Percentiles rank a stretch among this genome's conserved stretches.
These are phyloP conservation scores for Melanotaenia parkinsoni DNA, from an alignment of 2,797 vertebrate species.

Conservation along the genomic window DNA sequence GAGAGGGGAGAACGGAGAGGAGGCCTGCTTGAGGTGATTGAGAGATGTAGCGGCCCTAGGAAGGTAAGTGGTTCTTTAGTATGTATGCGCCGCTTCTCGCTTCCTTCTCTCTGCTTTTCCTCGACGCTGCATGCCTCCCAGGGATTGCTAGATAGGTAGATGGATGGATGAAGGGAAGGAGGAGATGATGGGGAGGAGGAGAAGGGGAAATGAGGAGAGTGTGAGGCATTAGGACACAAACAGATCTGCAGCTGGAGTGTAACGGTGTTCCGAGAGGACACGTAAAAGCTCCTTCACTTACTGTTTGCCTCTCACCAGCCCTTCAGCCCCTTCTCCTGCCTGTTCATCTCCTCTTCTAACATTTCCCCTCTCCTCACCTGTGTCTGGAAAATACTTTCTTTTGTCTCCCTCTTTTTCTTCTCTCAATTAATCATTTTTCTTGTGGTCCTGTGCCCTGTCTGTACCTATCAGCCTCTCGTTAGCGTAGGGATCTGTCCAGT, in stretches of 20 bases:
- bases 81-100: slow-evolving; percentile 81
- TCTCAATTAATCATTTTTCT: slow-evolving; percentile 73
- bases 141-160: slow-evolving; percentile 80
- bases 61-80: slow-evolving; percentile 87
- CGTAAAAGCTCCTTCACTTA: slow-evolving; percentile 53
- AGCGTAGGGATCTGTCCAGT: slow-evolving; percentile 81
- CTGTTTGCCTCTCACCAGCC: slow-evolving; percentile 17
- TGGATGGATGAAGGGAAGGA: slow-evolving; percentile 65
- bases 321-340: slow-evolving; percentile 33
- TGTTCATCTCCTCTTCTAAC: slow-evolving; percentile 23
- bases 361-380: slow-evolving; percentile 45
- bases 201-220: slow-evolving; percentile 75
- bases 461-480: slow-evolving; percentile 81
- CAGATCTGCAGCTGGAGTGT: slow-evolving; percentile 74
- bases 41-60: slow-evolving; percentile 79
- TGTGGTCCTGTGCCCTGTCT: slow-evolving; percentile 67
- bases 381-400: slow-evolving; percentile 46
- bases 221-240: slow-evolving; percentile 78
- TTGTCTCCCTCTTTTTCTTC: slow-evolving; percentile 38
- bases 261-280: slow-evolving; percentile 53
- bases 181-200: slow-evolving; percentile 15
- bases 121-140: slow-evolving; percentile 75
- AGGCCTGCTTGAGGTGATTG: slow-evolving; percentile 82
- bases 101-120: slow-evolving; percentile 74
- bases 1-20: slow-evolving; percentile 66